Evolutionary conservation across 2,113 vertebrate genomes (phyloP).

Genomic region (Scophthalmus maximus): DNA sequence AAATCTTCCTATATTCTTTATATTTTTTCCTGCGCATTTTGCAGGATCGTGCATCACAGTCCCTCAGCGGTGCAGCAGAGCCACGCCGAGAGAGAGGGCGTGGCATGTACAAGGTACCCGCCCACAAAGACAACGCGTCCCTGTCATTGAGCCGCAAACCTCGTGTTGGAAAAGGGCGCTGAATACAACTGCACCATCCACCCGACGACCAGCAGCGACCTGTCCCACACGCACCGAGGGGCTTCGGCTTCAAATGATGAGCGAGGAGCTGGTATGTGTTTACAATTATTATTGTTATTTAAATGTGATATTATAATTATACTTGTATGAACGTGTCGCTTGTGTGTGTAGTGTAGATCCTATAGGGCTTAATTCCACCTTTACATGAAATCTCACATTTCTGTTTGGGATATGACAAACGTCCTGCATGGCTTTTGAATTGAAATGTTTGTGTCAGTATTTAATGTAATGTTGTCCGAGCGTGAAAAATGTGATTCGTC

Average conservation of each 20-base stretch:
- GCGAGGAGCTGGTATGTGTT: no score
- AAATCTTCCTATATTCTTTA: no score
- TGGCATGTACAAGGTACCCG: constrained; percentile 45
- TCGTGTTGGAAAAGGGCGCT: constrained; percentile 72
- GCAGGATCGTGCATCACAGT: not conserved
- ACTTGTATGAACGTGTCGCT: no score
- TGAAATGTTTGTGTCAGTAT: not conserved
- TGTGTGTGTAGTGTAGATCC: no score
- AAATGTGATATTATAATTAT: no score
- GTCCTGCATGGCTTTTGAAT: not conserved
- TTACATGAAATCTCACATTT: not conserved
- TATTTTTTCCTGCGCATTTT: not conserved
- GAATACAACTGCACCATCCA: constrained; percentile 54
- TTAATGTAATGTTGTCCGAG: not conserved
- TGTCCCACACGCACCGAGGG: not conserved
- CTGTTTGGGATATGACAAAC: not conserved
- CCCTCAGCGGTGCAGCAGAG: no score
- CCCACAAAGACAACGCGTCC: constrained; percentile 68
- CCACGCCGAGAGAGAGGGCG: constrained; percentile 41
- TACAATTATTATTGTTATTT: no score
- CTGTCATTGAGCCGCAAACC: constrained; percentile 56
- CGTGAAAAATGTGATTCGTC: not conserved
- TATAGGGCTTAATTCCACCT: not conserved
- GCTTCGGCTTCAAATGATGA: constrained; percentile 7
- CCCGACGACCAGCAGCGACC: constrained; percentile 15